A percentile compares a stretch with the other conserved stretches of the same genome.
Conservation (phyloP, 2,797 vertebrate genomes). For the Parambassis ranga region DNA sequence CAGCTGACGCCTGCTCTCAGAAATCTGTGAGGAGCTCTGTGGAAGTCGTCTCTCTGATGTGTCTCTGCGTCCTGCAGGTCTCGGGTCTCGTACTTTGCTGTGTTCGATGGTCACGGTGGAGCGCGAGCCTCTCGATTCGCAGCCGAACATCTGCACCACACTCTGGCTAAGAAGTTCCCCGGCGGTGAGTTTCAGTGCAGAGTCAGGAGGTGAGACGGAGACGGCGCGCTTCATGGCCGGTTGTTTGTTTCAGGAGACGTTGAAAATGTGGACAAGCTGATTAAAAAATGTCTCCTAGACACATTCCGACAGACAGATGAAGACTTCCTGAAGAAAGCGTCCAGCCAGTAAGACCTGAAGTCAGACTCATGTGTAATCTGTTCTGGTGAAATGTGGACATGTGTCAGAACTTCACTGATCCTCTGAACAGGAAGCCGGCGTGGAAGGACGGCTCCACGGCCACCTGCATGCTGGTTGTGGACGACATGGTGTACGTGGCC, state of each 20-base stretch:
- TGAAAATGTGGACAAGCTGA: constrained; percentile 87
- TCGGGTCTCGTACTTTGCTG: constrained; percentile 90
- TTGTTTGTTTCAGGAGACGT: constrained; percentile 79
- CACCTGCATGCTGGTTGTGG: constrained; percentile 89
- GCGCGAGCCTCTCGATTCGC: constrained; percentile 90
- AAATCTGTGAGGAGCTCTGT: not conserved
- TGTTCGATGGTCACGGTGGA: constrained; percentile 95
- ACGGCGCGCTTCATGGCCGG: no score
- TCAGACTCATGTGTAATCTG: no score
- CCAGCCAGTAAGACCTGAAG: constrained; percentile 95
- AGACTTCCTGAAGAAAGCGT: constrained; percentile 94
- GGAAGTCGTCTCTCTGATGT: not conserved
- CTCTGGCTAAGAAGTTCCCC: constrained; percentile 89
- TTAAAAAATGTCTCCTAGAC: constrained; percentile 92
- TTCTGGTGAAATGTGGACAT: no score
- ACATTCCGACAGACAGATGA: constrained; percentile 94
- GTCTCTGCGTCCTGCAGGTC: constrained; percentile 71
- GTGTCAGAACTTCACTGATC: not conserved
- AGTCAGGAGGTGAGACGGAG: no score
- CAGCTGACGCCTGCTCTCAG: not conserved
- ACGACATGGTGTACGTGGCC: constrained; percentile 90
- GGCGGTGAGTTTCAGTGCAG: constrained; percentile 84
- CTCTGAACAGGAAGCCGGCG: constrained; percentile 87
- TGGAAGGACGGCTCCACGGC: constrained; percentile 99
- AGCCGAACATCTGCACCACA: constrained; percentile 91